Percentiles rank a stretch among this genome's conserved stretches.
phyloP scores from a whole-genome alignment of 1,140 invertebrate species.

The Medauroidea extradentata region DNA sequence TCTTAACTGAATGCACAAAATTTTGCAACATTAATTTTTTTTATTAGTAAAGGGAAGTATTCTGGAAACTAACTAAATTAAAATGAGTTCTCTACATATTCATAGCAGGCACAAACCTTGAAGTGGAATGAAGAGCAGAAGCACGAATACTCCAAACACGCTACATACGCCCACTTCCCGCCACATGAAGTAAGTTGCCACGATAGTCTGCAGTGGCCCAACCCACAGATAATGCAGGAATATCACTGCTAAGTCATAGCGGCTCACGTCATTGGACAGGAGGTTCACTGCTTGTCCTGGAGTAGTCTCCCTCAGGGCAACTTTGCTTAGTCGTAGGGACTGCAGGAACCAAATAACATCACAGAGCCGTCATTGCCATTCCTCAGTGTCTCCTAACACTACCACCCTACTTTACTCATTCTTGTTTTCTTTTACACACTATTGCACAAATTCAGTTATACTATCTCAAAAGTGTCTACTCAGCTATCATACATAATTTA shows the following conservation, averaged over 20 bases:
- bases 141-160: slow-evolving; percentile 69
- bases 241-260: slow-evolving; percentile 62
- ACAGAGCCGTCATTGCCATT: neutral
- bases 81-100: too few species aligned
- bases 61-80: too few species aligned
- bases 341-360: slow-evolving; percentile 19
- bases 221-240: slow-evolving; percentile 76
- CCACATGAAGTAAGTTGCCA: slow-evolving; percentile 74
- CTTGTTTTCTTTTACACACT: too few species aligned
- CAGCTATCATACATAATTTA: too few species aligned
- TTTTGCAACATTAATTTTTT: too few species aligned
- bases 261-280: slow-evolving; percentile 82
- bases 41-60: too few species aligned
- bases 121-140: slow-evolving; percentile 77
- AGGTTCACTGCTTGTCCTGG: slow-evolving; percentile 88
- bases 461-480: too few species aligned
- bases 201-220: slow-evolving; percentile 72
- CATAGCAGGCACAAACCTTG: slow-evolving; percentile 59
- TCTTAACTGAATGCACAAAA: too few species aligned
- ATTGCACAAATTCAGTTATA: too few species aligned
- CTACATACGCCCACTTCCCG: slow-evolving; percentile 65
- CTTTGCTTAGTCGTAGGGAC: slow-evolving; percentile 47
- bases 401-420: too few species aligned
- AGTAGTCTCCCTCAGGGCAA: slow-evolving; percentile 69
- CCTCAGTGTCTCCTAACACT: too few species aligned